Evolutionary conservation across 2,113 vertebrate genomes (phyloP).

Genomic region (Brachirus orientalis): DNA sequence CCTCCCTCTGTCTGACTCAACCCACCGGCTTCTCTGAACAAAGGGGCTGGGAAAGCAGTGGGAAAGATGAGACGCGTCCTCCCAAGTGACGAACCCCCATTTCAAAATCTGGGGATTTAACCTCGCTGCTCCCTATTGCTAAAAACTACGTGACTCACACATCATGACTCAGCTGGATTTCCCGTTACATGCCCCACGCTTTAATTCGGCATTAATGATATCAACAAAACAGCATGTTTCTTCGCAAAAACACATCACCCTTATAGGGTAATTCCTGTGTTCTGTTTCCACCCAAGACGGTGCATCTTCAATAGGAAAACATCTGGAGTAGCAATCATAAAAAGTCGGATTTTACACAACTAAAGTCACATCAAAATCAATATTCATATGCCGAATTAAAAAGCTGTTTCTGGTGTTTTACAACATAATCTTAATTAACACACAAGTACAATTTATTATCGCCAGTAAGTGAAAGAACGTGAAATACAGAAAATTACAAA

Average conservation of each 20-base stretch:
- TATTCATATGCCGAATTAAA: neutral
- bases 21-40: constrained; percentile 75
- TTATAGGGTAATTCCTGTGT: neutral
- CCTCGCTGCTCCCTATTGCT: rapidly evolving
- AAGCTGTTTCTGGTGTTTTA: rapidly evolving
- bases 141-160: neutral
- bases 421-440: rapidly evolving
- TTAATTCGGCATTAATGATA: constrained; percentile 7
- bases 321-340: neutral
- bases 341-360: neutral
- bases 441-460: rapidly evolving
- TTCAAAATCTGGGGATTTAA: neutral
- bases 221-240: rapidly evolving
- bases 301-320: neutral
- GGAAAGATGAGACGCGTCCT: constrained; percentile 44
- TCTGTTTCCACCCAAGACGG: neutral
- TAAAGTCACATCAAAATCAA: neutral
- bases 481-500: neutral
- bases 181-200: rapidly evolving
- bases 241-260: neutral
- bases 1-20: constrained; percentile 64
- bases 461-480: rapidly evolving
- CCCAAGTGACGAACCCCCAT: constrained; percentile 5
- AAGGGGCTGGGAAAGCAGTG: constrained; percentile 68
- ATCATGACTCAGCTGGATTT: neutral